Evolutionary conservation across 1,140 invertebrate species (phyloP), one percentile per base, ranked within the genome.

Genomic region (Galendromus occidentalis): DNA sequence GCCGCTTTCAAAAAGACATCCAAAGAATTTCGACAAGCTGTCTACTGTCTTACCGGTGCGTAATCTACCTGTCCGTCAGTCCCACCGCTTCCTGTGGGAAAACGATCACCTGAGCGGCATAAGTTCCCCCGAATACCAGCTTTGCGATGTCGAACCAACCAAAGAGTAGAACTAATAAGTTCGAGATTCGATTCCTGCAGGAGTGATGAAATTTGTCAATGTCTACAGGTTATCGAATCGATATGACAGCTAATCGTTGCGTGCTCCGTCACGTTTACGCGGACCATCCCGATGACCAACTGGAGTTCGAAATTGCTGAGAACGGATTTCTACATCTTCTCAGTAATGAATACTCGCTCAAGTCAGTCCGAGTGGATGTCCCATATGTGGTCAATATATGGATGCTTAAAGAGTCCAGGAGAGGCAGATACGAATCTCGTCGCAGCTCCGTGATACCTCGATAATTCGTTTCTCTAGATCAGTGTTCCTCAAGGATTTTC

Each of bases 211-310:
- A 47, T 6, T 4, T 14, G 22, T 59, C 33, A 4, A 14, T 28
- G n/a, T 59, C 25, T 59, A 20, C 22, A 59, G 51, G 51, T 9
- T 59, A 59, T 33, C 51, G 51, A 33, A 59, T 59, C 22, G 51
- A 59, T 59, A 59, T 59, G 51, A 59, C 25, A 9, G 25, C 51
- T 17, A 59, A 25, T 9, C 14, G 25, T 5, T 59, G 51, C 9
- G 51, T 59, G 25, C 51, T 59, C 14, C 51, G 51, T n/a, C 51
- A 59, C 9, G 33, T 59, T 14, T 59, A 59, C 51, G 51, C 51
- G 2, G 51, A 59, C 2, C 33, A 25, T 25, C 25, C 51, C 51
- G 51, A 59, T 1, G 51, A 59, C 51, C 51, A 20, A 22, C 51
- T 59, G 14, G 51, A 59, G 22, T 59, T 59, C 22, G 51, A 59